Evolutionary conservation across 2,888 invertebrate species (phyloP), one percentile per base, ranked within the genome.

Genomic region (Pherbina coryleti): DNA sequence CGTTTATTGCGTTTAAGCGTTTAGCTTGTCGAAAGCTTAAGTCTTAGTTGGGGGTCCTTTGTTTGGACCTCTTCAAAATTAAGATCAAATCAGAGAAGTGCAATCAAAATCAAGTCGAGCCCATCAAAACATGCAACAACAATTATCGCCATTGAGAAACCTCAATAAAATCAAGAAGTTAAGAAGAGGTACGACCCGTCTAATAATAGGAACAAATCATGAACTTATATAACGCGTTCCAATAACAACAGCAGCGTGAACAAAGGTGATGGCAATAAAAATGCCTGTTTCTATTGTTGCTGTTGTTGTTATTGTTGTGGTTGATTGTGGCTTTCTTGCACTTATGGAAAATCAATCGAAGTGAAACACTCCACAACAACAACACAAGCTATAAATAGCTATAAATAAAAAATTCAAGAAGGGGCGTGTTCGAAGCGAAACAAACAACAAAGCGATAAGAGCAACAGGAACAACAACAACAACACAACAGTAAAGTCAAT

Each of bases 261-360:
- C 62, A 62, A 74, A 49, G 64, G 37, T 37, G 51, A 60, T 44
- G 22, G 22, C 73, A 62, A 74, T 34, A 57, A 51, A 74, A 57
- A 57, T 22, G 25, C 5, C 11, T 73, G 14, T 60, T n/a, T 17
- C 11, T 73, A 37, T 8, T 22, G 19, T 25, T 66, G 34, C 34
- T 74, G 34, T 74, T 31, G 5, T 57, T 57, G 64, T 64, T 69
- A 14, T 17, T 25, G 22, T 31, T 69, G 49, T 51, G n/a, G 17
- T 64, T 28, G 64, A 22, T 75, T 53, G 34, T 66, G 31, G 53
- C 53, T 67, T 44, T 25, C 75, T 67, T 55, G 34, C 75, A 34
- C 55, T 75, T 34, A 75, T 67, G 53, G 25, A 44, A 75, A 53
- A 75, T 55, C 75, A 55, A 53, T 75, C 67, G 75, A 53, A 49